These are phyloP conservation scores for Oreotrochilus melanogaster DNA, from an alignment of 2,113 vertebrate species.

Conservation along the genomic window DNA sequence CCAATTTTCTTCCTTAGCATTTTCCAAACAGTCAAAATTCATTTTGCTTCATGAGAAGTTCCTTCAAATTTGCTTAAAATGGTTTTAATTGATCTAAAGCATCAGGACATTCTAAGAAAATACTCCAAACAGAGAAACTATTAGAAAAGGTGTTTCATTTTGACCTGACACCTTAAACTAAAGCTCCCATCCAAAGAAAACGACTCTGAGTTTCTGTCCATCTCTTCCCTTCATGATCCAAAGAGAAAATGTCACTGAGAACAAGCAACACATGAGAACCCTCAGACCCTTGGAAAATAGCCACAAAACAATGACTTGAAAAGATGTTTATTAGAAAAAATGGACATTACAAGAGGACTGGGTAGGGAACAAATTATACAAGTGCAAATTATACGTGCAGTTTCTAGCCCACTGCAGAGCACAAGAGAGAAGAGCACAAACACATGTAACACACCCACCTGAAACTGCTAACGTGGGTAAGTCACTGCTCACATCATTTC, in stretches of 20 bases:
- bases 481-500: not conserved
- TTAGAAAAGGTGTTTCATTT: not conserved
- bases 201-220: not conserved
- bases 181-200: not conserved
- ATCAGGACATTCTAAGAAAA: not conserved
- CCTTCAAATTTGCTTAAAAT: not conserved
- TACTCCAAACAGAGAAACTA: not conserved
- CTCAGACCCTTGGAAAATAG: constrained; percentile 61
- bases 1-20: not conserved
- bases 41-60: not conserved
- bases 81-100: not conserved
- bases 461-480: not conserved
- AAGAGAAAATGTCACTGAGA: not conserved
- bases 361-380: constrained; percentile 21
- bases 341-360: constrained; percentile 56
- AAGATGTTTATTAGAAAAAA: constrained; percentile 78
- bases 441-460: constrained; percentile 69
- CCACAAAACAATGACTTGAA: constrained; percentile 69
- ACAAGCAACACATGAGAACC: not conserved
- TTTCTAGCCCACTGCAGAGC: not conserved
- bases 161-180: not conserved
- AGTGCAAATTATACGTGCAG: not conserved
- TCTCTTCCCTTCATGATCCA: not conserved
- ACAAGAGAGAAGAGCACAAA: not conserved
- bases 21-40: not conserved